Evolutionary conservation across 1,140 invertebrate species (phyloP), one percentile per base, ranked within the genome.

Genomic region (Heliconius hermathena): DNA sequence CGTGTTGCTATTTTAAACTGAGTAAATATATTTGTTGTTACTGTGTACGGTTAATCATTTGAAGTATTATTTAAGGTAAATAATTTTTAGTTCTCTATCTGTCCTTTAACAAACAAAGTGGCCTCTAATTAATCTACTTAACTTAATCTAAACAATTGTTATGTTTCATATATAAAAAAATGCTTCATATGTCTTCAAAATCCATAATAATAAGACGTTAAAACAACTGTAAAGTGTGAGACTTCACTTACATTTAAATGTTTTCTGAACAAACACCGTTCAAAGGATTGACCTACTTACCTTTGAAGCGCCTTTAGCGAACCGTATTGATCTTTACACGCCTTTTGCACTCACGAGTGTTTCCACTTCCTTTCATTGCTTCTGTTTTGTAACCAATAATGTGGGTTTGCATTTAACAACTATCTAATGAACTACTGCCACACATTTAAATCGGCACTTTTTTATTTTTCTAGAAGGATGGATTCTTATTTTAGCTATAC

Each of bases 241-340:
- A 66, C 9, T 26, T 22, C 60, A 66, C 60, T 66, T 66, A 66
- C 26, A 26, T 66, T 66, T 66, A 66, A 66, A 66, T n/a, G 60
- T 66, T 66, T 66, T 66, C 22, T 66, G 60, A 66, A 29, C 60
- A 29, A 66, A 66, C 60, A 66, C 9, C 60, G 26, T 16, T 29
- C 26, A 29, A 49, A 74, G 26, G 74, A 75, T 36, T 49, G 73
- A 82, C 52, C 76, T 49, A 81, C 81, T 83, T 79, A 76, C 71
- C 80, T 71, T 73, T 80, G 57, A 60, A 76, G 71, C 57, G 73
- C 70, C 71, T 75, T 66, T 60, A 74, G 52, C 72, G 71, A 72
- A 71, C 73, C 75, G 70, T 86, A 86, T 86, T 79, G 85, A 86
- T 86, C 75, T 77, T 79, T 54, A 60, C 79, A 76, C 81, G 77